phyloP scores from a whole-genome alignment of 2,797 vertebrate species.

The Coilia nasus region DNA sequence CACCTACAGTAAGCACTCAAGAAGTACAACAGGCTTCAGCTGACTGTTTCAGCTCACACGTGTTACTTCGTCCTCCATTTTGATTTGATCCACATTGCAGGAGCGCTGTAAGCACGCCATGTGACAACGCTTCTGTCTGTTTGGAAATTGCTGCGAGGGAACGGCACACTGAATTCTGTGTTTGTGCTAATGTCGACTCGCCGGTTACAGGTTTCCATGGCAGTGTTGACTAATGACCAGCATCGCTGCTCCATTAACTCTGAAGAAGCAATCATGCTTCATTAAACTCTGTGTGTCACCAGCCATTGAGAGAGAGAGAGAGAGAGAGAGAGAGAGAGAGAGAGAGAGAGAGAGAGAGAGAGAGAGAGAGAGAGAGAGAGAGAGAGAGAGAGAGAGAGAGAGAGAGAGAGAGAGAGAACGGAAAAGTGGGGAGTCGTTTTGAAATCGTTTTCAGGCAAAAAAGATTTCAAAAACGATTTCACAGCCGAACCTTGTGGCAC shows the following conservation, averaged over 20 bases:
- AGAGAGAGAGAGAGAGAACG: background rate
- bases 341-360: too few relatives aligned
- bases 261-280: conserved; percentile 50
- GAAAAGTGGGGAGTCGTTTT: conserved; percentile 37
- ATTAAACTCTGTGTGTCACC: conserved; percentile 48
- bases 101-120: conserved; percentile 3
- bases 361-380: too few relatives aligned
- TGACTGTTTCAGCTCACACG: background rate
- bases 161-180: background rate
- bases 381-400: too few relatives aligned
- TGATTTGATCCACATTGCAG: background rate
- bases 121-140: background rate
- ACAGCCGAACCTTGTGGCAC: conserved; percentile 39
- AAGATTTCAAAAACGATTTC: too few relatives aligned
- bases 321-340: too few relatives aligned
- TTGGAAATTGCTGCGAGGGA: conserved; percentile 15
- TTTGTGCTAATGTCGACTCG: background rate
- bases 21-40: background rate
- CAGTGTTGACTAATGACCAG: conserved; percentile 36
- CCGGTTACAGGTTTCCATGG: conserved; percentile 41
- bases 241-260: conserved; percentile 48
- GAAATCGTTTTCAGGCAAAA: conserved; percentile 46
- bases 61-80: conserved; percentile 19
- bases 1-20: background rate
- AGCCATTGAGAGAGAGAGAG: background rate